Conservation (phyloP, 1,140 invertebrate genomes). For the Ceratina calcarata region DNA sequence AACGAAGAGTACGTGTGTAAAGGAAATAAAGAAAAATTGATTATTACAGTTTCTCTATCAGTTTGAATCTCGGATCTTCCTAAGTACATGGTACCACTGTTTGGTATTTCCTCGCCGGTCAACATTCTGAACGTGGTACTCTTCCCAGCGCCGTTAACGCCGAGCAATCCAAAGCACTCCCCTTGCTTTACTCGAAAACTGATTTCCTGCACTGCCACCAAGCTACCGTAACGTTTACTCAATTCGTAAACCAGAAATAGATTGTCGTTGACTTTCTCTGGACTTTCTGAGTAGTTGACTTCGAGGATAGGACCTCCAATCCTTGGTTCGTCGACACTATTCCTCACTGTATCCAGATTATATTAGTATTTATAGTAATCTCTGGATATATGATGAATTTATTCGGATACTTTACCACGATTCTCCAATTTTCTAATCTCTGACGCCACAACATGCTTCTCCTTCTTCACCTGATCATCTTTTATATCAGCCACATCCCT, state of each 20-base stretch:
- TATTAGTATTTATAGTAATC: not conserved
- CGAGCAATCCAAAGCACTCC: slow-evolving; percentile 95
- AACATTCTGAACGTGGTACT: slow-evolving; percentile 95
- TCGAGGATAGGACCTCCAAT: not conserved
- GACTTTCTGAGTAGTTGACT: slow-evolving; percentile 2
- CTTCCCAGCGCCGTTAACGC: slow-evolving; percentile 93
- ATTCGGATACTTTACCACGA: slow-evolving; percentile 51
- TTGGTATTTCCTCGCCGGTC: slow-evolving; percentile 88
- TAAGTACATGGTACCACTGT: slow-evolving; percentile 82
- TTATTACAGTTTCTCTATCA: slow-evolving; percentile 78
- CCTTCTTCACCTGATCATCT: slow-evolving; percentile 75
- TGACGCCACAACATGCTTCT: slow-evolving; percentile 69
- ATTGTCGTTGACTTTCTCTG: slow-evolving; percentile 52
- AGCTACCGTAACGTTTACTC: slow-evolving; percentile 86
- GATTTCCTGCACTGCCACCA: slow-evolving; percentile 87
- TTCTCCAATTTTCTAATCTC: slow-evolving; percentile 70
- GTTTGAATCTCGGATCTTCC: slow-evolving; percentile 72
- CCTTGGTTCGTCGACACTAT: not conserved
- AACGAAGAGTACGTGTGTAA: not conserved
- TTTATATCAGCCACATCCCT: slow-evolving; percentile 43
- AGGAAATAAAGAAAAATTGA: not conserved
- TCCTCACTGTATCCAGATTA: not conserved
- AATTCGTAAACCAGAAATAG: slow-evolving; percentile 80
- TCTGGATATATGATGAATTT: not conserved
- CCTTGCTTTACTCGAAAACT: slow-evolving; percentile 83